Conservation (phyloP, 2,797 vertebrate genomes). For the Gila robusta region DNA sequence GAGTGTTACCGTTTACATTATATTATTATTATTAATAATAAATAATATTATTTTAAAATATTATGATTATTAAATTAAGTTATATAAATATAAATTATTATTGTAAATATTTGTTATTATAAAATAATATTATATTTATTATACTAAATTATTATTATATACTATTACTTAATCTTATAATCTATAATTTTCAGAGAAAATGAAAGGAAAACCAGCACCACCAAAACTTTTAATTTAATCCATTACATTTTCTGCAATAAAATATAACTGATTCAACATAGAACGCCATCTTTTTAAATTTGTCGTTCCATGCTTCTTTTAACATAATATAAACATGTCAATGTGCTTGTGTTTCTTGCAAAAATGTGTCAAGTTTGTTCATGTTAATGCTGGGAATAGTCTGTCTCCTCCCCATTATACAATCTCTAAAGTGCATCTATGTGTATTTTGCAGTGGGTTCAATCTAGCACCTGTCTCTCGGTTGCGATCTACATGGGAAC, state of each 20-base stretch:
- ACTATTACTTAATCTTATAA: neutral
- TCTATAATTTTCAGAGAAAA: neutral
- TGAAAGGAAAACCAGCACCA: neutral
- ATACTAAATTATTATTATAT: neutral
- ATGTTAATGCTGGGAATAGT: neutral
- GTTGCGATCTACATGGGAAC: constrained; percentile 96
- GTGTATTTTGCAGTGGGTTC: constrained; percentile 83
- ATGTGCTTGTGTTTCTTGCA: neutral
- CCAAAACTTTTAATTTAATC: neutral
- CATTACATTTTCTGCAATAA: neutral
- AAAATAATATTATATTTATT: neutral
- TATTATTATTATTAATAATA: too few relatives aligned
- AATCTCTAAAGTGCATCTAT: neutral
- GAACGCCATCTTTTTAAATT: neutral
- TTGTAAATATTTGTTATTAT: neutral
- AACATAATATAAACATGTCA: neutral
- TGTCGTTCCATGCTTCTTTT: neutral
- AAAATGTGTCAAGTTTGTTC: neutral
- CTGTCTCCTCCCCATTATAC: neutral
- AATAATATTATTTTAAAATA: neutral
- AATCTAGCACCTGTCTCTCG: constrained; percentile 96
- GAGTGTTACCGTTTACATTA: too few relatives aligned
- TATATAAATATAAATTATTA: neutral
- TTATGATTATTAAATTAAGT: neutral
- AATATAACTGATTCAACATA: neutral